A percentile compares a stretch with the other conserved stretches of the same genome.
phyloP scores from a whole-genome alignment of 2,797 vertebrate genomes.

The Pangasius mekongensis region DNA sequence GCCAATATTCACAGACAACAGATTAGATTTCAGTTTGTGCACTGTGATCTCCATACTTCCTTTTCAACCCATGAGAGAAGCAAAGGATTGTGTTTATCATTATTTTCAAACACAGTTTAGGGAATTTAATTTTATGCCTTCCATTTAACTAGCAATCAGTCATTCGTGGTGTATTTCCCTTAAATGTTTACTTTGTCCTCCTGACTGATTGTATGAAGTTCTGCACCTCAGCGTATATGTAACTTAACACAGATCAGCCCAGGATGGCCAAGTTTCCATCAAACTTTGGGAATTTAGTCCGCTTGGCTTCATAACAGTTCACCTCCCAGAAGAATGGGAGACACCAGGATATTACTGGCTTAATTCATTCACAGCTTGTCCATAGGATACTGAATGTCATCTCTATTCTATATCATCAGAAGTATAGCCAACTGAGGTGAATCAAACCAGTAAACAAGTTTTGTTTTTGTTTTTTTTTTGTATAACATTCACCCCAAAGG shows the following conservation, averaged over 20 bases:
- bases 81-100: constrained; percentile 40
- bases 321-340: background rate
- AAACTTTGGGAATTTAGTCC: background rate
- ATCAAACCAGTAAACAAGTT: background rate
- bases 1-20: background rate
- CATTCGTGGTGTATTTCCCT: constrained; percentile 47
- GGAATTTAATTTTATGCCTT: constrained; percentile 46
- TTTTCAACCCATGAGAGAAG: constrained; percentile 30
- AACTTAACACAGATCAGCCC: constrained; percentile 43
- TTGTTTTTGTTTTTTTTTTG: background rate
- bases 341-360: background rate
- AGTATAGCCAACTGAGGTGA: background rate
- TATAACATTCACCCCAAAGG: too few species aligned
- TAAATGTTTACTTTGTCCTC: constrained; percentile 51
- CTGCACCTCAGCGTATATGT: constrained; percentile 40
- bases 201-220: constrained; percentile 42
- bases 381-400: background rate
- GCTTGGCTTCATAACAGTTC: background rate
- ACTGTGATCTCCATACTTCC: background rate
- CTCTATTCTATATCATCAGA: background rate
- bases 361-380: constrained; percentile 14
- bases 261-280: constrained; percentile 42
- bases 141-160: constrained; percentile 52
- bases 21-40: background rate
- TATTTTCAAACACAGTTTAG: constrained; percentile 44